A percentile compares a stretch with the other conserved stretches of the same genome.
Conservation (phyloP, 2,888 invertebrate genomes). For the Lycophotia porphyrea region DNA sequence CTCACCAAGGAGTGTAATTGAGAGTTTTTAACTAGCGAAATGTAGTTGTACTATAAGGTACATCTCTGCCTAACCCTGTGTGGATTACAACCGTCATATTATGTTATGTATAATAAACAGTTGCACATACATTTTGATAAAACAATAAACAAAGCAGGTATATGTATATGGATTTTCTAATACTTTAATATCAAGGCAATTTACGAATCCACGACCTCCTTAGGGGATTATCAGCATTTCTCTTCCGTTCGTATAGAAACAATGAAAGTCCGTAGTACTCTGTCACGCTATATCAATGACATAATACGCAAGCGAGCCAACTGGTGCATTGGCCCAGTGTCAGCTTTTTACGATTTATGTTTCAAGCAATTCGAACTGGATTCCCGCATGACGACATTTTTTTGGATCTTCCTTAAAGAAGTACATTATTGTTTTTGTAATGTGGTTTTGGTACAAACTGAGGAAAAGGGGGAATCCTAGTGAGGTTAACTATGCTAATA, state of each 20-base stretch:
- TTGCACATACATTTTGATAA: not conserved
- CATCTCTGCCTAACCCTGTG: not conserved
- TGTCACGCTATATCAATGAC: conserved; percentile 40
- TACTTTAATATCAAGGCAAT: not conserved
- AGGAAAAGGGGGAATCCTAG: not conserved
- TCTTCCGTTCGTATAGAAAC: conserved; percentile 12
- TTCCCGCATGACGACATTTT: conserved; percentile 19
- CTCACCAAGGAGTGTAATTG: not conserved
- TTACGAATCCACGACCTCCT: not conserved
- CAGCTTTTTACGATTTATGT: conserved; percentile 52
- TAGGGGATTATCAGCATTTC: not conserved
- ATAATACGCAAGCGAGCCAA: conserved; percentile 45
- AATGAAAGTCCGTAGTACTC: conserved; percentile 6
- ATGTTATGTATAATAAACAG: not conserved
- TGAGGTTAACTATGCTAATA: not conserved
- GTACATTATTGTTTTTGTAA: conserved; percentile 8
- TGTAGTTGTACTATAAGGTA: not conserved
- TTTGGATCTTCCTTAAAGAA: not conserved
- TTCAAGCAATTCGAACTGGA: conserved; percentile 15
- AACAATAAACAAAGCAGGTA: not conserved
- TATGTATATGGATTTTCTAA: not conserved
- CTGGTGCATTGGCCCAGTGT: conserved; percentile 49
- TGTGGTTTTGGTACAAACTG: not conserved
- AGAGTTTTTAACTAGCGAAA: not conserved
- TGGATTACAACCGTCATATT: not conserved